A percentile compares a stretch with the other conserved stretches of the same genome.
Conservation (phyloP, 1,140 invertebrate species). For the Pachypeltis micranthus region DNA sequence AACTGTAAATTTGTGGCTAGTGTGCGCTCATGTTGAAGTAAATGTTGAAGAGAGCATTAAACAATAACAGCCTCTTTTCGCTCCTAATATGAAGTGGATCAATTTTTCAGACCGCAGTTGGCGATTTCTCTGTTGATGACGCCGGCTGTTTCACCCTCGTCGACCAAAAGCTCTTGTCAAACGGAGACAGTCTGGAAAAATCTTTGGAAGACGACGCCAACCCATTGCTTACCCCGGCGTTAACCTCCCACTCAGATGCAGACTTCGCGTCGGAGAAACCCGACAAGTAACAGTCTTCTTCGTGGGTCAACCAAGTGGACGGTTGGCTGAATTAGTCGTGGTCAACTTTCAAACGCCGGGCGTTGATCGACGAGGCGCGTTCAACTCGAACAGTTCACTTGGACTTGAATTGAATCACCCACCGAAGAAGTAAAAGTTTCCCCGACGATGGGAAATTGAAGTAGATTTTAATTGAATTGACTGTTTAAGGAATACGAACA, state of each 20-base stretch:
- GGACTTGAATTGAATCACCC: too few species aligned
- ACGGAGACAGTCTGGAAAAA: not conserved
- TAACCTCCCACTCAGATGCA: not conserved
- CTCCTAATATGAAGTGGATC: not conserved
- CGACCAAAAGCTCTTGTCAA: slow-evolving; percentile 2
- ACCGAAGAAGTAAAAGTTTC: too few species aligned
- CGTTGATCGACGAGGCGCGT: too few species aligned
- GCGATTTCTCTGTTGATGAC: slow-evolving; percentile 22
- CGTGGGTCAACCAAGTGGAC: too few species aligned
- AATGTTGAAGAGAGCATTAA: not conserved
- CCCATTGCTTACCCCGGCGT: not conserved
- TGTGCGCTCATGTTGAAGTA: too few species aligned
- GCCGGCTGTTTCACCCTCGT: slow-evolving; percentile 16
- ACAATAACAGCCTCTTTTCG: not conserved
- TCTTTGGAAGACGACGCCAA: not conserved
- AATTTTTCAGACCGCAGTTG: slow-evolving; percentile 12
- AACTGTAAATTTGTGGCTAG: not conserved
- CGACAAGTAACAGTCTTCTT: slow-evolving; percentile 1
- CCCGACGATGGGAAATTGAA: too few species aligned
- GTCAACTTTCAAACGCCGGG: too few species aligned
- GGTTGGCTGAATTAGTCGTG: too few species aligned
- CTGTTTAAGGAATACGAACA: too few species aligned
- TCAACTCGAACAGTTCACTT: too few species aligned
- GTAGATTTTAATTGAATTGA: too few species aligned
- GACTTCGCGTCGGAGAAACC: not conserved